Evolutionary conservation across 2,888 invertebrate species (phyloP), one percentile per base, ranked within the genome.

Genomic region (Amphipoea oculea): DNA sequence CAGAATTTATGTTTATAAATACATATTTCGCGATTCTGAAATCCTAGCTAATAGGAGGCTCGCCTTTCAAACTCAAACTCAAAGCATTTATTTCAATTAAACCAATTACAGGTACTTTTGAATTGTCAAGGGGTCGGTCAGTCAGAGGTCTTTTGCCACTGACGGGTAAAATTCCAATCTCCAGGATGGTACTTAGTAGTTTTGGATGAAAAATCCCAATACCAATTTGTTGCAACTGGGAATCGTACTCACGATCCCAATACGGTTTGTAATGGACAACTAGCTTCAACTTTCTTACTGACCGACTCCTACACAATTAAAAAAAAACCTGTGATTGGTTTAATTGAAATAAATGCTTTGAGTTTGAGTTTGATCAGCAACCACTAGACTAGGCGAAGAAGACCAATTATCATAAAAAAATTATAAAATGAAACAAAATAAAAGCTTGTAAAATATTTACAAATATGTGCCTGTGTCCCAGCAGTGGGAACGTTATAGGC

Each of bases 341-440:
- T 9, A 9, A 14, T n/a, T 42, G 9, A n/a, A 42, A n/a, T 67
- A 36, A 29, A 45, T 29, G 29, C 3, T 29, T 45, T 20, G 11
- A 68, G 3, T 3, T 40, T 29, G 11, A 67, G 17, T 45, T 11
- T 45, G 11, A 20, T 48, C 45, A 48, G 5, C 36, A 23, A 45
- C 5, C 17, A 51, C 11, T 5, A 9, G 0, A 0, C 0, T 17
- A 75, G 20, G 4, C 0, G 0, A 29, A 14, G 1, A 7, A n/a
- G 7, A 36, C 17, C n/a, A n/a, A n/a, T n/a, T n/a, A 20, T 17
- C 17, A 4, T 20, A 9, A 57, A 40, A 69, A 74, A 71, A 9
- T 23, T 40, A 4, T 45, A 45, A 29, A 29, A 29, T 29, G 29
- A 29, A 29, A 29, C 29, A 29, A 29, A 29, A 29, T 29, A 29